Conservation (phyloP, 2,113 vertebrate genomes). For the Chaetops frenatus region DNA sequence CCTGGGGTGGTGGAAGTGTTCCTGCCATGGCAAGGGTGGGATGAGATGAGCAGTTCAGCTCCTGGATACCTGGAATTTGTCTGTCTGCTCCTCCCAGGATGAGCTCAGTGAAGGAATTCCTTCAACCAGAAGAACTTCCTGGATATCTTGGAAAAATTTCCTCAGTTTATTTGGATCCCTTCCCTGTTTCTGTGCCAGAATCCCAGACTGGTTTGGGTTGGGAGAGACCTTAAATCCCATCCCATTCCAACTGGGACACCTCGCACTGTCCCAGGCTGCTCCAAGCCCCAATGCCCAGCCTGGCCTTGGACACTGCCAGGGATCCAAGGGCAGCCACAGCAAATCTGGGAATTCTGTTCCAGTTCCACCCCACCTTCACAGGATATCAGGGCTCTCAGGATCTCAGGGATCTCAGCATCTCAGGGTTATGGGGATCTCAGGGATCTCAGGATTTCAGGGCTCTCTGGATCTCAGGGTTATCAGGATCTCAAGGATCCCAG, state of each 20-base stretch:
- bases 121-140: not conserved
- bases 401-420: not conserved
- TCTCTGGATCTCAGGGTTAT: not conserved
- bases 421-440: not conserved
- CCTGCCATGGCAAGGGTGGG: not conserved
- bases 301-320: no score
- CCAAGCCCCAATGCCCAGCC: no score
- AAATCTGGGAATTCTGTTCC: no score
- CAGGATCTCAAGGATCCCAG: not conserved
- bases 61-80: not conserved
- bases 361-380: no score
- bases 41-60: not conserved
- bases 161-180: not conserved
- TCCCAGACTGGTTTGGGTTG: not conserved
- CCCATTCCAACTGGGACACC: no score
- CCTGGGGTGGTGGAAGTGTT: not conserved
- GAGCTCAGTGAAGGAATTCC: not conserved
- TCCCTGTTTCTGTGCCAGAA: not conserved
- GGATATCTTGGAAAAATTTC: not conserved
- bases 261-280: no score
- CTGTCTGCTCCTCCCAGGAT: rapidly evolving
- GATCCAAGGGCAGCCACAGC: no score
- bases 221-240: not conserved
- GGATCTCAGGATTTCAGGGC: not conserved
- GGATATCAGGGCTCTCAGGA: not conserved